Conservation (phyloP, 2,888 invertebrate species). For the Spodoptera littoralis region DNA sequence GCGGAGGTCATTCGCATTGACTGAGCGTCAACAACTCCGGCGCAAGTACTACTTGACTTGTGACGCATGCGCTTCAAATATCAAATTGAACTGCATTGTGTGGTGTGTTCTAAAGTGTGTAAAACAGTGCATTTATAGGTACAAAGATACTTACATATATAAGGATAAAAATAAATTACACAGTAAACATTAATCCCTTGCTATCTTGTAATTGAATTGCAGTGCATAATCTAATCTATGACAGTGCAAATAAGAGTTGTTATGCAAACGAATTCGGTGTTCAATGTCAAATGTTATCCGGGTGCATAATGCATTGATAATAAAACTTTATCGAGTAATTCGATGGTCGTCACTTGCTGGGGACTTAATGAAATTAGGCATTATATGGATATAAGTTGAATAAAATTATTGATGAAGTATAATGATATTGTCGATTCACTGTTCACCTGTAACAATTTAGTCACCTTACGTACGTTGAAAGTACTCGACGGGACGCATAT, state of each 20-base stretch:
- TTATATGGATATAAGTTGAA: constrained; percentile 37
- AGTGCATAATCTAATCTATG: background rate
- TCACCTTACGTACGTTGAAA: constrained; percentile 8
- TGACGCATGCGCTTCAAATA: background rate
- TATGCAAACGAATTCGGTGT: constrained; percentile 3
- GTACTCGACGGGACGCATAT: constrained; percentile 24
- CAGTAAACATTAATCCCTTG: background rate
- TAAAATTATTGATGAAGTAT: constrained; percentile 18
- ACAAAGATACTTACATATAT: no score
- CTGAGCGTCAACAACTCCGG: constrained; percentile 20
- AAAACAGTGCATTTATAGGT: no score
- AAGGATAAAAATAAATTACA: no score
- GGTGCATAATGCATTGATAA: constrained; percentile 22
- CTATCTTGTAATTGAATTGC: background rate
- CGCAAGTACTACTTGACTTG: background rate
- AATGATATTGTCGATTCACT: background rate
- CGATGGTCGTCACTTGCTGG: constrained; percentile 3
- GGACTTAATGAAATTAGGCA: constrained; percentile 26
- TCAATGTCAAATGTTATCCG: constrained; percentile 13
- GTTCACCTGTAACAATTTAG: constrained; percentile 17
- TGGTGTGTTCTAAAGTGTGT: no score
- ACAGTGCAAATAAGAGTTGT: background rate
- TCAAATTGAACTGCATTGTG: no score
- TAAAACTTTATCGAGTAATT: constrained; percentile 19
- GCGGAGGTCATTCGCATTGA: constrained; percentile 30